A percentile compares a stretch with the other conserved stretches of the same genome.
Evolutionary conservation across 2,888 invertebrate species (phyloP).

Genomic region (Drosophila neutralis): DNA sequence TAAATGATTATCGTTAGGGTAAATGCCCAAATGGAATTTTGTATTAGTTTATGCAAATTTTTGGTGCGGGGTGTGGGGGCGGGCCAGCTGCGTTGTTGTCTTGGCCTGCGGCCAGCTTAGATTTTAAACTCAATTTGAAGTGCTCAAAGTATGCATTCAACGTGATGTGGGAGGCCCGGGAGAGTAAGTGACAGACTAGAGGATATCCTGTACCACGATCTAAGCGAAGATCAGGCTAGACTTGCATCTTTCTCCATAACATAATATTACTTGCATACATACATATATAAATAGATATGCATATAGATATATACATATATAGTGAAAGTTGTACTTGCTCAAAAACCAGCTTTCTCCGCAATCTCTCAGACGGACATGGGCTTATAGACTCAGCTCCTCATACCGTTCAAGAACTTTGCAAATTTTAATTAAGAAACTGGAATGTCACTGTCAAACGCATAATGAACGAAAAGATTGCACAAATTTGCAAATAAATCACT

Average conservation of each 20-base stretch:
- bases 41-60: conserved; percentile 57
- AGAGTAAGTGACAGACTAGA: background rate
- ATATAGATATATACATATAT: background rate
- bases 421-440: background rate
- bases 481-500: background rate
- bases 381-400: background rate
- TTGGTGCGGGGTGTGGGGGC: background rate
- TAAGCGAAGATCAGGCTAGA: background rate
- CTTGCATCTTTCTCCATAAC: background rate
- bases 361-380: background rate
- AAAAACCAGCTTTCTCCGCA: background rate
- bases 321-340: too few relatives aligned
- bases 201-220: background rate
- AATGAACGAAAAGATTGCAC: background rate
- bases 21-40: conserved; percentile 57
- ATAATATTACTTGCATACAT: background rate
- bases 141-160: conserved; percentile 1
- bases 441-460: background rate
- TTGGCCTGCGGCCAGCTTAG: conserved; percentile 21
- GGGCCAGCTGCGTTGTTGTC: conserved; percentile 24
- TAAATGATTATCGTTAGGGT: conserved; percentile 56
- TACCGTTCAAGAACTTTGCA: background rate
- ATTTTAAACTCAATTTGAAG: conserved; percentile 20
- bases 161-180: background rate
- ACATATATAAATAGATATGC: background rate